A percentile compares a stretch with the other conserved stretches of the same genome.
Conservation (phyloP, 2,888 invertebrate species). For the Chymomyza amoena region DNA sequence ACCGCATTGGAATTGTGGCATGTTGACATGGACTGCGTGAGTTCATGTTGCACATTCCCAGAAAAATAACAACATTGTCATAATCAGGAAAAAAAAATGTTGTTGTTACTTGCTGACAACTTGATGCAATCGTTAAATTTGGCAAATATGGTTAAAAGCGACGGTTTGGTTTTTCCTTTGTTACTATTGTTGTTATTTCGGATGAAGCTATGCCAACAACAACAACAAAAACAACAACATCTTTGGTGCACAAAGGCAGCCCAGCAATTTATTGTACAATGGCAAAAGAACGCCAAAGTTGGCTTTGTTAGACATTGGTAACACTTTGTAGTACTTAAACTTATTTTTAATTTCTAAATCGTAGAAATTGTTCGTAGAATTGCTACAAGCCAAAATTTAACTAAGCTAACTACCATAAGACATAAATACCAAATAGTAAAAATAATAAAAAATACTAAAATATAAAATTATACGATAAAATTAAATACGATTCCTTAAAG, state of each 20-base stretch:
- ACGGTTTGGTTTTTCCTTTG: not conserved
- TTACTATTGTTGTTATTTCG: not conserved
- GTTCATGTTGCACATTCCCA: slow-evolving; percentile 53
- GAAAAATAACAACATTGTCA: slow-evolving; percentile 46
- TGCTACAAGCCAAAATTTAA: no score
- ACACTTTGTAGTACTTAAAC: not conserved
- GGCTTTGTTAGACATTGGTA: not conserved
- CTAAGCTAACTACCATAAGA: no score
- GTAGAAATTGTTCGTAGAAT: not conserved
- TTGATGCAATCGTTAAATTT: slow-evolving; percentile 69
- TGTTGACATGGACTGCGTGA: slow-evolving; percentile 44
- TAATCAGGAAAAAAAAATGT: slow-evolving; percentile 40
- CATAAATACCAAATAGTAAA: no score
- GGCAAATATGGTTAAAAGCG: slow-evolving; percentile 64
- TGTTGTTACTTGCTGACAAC: slow-evolving; percentile 15
- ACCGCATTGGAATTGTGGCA: slow-evolving; percentile 61
- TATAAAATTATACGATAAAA: no score
- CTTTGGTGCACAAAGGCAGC: not conserved
- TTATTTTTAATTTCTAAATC: not conserved
- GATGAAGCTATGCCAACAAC: not conserved
- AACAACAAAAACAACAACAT: not conserved
- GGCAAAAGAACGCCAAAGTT: not conserved
- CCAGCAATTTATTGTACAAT: not conserved
- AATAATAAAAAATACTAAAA: no score
- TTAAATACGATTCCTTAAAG: no score